Evolutionary conservation across 37 sponge, comb jelly and placozoan genomes (phyloP).

Genomic region (Beroe ovata): DNA sequence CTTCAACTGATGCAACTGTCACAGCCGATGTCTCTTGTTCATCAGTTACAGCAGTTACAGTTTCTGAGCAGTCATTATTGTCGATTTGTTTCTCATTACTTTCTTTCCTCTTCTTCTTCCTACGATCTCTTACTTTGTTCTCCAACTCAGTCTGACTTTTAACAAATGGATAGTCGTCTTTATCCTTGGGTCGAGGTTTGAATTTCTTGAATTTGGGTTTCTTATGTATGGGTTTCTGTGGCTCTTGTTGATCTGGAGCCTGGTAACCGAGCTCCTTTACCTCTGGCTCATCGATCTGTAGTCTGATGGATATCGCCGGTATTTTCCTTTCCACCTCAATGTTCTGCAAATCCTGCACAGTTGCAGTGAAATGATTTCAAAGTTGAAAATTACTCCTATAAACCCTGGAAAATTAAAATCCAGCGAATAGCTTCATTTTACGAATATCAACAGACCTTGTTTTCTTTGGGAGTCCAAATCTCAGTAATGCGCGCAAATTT

Average conservation of each 20-base stretch:
- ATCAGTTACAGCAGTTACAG: no score
- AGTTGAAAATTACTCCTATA: no score
- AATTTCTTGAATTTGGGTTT: conserved; percentile 40
- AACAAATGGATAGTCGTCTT: conserved; percentile 36
- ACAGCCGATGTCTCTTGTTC: no score
- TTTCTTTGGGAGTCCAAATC: conserved; percentile 43
- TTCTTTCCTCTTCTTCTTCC: not conserved
- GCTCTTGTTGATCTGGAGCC: not conserved
- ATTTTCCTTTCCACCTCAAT: conserved; percentile 52
- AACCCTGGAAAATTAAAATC: no score
- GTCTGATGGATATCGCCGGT: conserved; percentile 7
- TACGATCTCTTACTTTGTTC: not conserved
- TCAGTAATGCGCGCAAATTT: conserved; percentile 35
- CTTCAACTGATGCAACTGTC: no score
- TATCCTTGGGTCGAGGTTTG: conserved; percentile 2
- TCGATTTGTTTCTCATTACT: no score
- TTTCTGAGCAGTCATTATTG: no score
- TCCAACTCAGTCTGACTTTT: conserved; percentile 8
- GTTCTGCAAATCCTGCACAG: conserved; percentile 53
- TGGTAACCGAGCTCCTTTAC: conserved; percentile 21
- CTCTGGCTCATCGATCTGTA: conserved; percentile 28
- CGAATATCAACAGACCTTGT: conserved; percentile 12
- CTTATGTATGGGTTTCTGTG: conserved; percentile 27
- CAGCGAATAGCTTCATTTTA: no score
- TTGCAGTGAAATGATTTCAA: no score